Percentiles rank a stretch among this genome's conserved stretches.
phyloP scores from a whole-genome alignment of 1,140 invertebrate genomes.

The Asobara japonica region DNA sequence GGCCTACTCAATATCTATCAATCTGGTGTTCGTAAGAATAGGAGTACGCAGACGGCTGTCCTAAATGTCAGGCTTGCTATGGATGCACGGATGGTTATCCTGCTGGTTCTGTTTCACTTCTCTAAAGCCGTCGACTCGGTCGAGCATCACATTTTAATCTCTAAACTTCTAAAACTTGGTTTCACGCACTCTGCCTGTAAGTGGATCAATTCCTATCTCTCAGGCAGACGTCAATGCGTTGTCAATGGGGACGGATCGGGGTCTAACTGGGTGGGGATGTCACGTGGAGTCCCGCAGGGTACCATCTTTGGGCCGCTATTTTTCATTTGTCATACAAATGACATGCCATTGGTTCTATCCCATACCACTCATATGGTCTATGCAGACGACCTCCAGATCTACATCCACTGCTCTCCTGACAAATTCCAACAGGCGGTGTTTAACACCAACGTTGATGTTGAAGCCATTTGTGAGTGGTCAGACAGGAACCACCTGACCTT shows the following conservation, averaged over 20 bases:
- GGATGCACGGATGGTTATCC: conserved; percentile 13
- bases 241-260: background rate
- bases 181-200: background rate
- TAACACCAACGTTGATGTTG: background rate
- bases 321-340: conserved; percentile 12
- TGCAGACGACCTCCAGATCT: conserved; percentile 4
- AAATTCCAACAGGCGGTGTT: background rate
- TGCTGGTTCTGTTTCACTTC: conserved; percentile 30
- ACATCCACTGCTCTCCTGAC: background rate
- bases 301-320: background rate
- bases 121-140: conserved; percentile 37
- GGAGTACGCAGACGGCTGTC: conserved; percentile 23
- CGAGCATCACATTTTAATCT: conserved; percentile 26
- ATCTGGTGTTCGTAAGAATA: conserved; percentile 16
- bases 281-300: background rate
- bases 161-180: conserved; percentile 23
- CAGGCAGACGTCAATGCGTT: background rate
- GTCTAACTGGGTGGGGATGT: background rate
- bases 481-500: background rate
- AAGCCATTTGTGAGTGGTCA: background rate
- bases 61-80: conserved; percentile 22
- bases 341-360: background rate
- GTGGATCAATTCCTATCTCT: too few relatives aligned
- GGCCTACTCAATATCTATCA: background rate
- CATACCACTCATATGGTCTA: background rate